phyloP scores from a whole-genome alignment of 2,888 invertebrate species.

The Colostygia pectinataria region DNA sequence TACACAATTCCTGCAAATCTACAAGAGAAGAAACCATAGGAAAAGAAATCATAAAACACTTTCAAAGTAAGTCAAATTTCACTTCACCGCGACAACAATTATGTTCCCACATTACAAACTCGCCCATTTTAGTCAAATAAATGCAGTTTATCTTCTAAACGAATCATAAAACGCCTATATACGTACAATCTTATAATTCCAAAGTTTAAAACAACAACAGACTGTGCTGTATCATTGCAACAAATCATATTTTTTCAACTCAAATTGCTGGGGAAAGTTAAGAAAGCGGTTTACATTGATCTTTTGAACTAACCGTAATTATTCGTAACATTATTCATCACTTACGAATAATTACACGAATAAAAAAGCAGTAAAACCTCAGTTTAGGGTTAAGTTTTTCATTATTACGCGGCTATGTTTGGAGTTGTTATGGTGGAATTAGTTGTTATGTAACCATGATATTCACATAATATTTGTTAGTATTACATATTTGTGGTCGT shows the following conservation, averaged over 20 bases:
- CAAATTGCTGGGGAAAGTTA: constrained; percentile 31
- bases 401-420: constrained; percentile 6
- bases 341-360: constrained; percentile 29
- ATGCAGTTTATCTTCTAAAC: constrained; percentile 22
- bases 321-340: constrained; percentile 24
- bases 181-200: constrained; percentile 1
- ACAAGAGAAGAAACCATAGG: too few relatives aligned
- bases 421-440: background rate
- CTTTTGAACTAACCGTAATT: constrained; percentile 32
- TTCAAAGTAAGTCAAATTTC: constrained; percentile 18
- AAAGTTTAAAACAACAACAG: constrained; percentile 29
- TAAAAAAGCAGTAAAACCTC: constrained; percentile 27
- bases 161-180: constrained; percentile 15
- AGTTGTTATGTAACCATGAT: constrained; percentile 4
- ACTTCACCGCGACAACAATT: constrained; percentile 4
- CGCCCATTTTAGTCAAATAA: constrained; percentile 7
- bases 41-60: constrained; percentile 1
- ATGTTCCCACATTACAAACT: constrained; percentile 15
- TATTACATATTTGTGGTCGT: background rate
- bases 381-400: constrained; percentile 14
- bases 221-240: too few relatives aligned
- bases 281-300: constrained; percentile 36
- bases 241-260: constrained; percentile 29
- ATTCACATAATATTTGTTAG: constrained; percentile 5
- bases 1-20: too few relatives aligned